These are phyloP conservation scores for Cepaea hortensis DNA, from an alignment of 2,888 invertebrate species.

Conservation along the genomic window DNA sequence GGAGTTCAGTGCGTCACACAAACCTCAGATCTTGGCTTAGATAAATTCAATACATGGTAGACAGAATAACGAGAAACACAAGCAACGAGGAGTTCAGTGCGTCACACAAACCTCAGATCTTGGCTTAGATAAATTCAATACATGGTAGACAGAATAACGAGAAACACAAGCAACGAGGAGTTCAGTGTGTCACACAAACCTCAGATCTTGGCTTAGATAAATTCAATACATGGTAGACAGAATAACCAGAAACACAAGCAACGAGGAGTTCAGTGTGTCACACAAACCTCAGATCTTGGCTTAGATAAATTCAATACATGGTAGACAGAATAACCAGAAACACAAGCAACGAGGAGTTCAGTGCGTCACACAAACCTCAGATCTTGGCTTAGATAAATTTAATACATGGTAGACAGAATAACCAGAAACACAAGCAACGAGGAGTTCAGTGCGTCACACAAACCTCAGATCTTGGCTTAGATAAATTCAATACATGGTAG, in stretches of 20 bases:
- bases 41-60: conserved; percentile 84
- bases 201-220: conserved; percentile 87
- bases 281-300: conserved; percentile 80
- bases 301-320: conserved; percentile 89
- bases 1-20: not conserved
- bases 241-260: not conserved
- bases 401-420: conserved; percentile 75
- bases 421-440: not conserved
- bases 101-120: conserved; percentile 76
- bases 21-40: conserved; percentile 84
- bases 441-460: not conserved
- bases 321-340: no score
- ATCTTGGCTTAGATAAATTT: conserved; percentile 90
- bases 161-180: not conserved
- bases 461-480: conserved; percentile 84
- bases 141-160: no score
- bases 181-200: conserved; percentile 7
- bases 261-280: no score
- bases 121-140: conserved; percentile 91
- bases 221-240: conserved; percentile 80
- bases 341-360: not conserved
- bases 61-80: not conserved
- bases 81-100: not conserved
- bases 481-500: conserved; percentile 84
- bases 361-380: conserved; percentile 47